Evolutionary conservation across 2,797 vertebrate species (phyloP).

Genomic region (Acanthiza pusilla): DNA sequence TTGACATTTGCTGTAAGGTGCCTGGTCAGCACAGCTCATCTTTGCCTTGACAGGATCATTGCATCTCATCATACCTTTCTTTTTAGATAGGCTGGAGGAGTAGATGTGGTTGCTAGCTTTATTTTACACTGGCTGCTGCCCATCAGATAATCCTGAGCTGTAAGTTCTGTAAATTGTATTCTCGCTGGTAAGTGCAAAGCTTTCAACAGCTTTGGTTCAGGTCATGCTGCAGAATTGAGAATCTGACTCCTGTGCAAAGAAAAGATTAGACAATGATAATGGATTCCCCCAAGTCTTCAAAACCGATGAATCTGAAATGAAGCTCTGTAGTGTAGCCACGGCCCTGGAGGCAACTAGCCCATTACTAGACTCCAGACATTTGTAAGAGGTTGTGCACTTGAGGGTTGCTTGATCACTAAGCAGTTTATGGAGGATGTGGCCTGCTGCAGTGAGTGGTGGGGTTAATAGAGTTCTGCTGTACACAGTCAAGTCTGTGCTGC

Average conservation of each 20-base stretch:
- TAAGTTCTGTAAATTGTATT: background rate
- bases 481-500: background rate
- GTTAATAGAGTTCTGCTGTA: background rate
- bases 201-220: background rate
- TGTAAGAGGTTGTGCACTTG: background rate
- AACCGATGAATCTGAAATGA: background rate
- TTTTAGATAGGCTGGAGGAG: background rate
- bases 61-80: background rate
- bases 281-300: background rate
- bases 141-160: background rate
- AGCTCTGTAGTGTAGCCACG: background rate
- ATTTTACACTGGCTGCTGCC: background rate
- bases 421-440: background rate
- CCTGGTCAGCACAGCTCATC: background rate
- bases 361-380: background rate
- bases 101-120: background rate
- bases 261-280: background rate
- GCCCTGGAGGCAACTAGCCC: background rate
- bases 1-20: accelerated
- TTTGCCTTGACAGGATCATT: background rate
- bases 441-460: background rate
- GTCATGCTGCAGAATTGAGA: background rate
- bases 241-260: background rate
- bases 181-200: background rate
- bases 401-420: background rate